Evolutionary conservation across 2,888 invertebrate species (phyloP).

Genomic region (Phortica magna): DNA sequence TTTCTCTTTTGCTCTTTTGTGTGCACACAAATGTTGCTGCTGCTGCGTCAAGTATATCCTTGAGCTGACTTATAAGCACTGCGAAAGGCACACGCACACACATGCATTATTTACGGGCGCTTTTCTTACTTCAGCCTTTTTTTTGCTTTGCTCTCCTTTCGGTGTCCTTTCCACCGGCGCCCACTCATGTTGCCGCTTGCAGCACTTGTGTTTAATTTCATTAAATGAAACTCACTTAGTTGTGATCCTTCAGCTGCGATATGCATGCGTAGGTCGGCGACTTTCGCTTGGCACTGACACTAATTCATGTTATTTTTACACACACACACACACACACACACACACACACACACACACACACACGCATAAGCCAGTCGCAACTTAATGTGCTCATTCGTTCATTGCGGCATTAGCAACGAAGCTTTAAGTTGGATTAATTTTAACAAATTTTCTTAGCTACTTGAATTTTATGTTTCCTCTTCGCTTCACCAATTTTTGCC

Average conservation of each 20-base stretch:
- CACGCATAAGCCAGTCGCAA: background rate
- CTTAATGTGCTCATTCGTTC: background rate
- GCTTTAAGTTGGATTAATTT: conserved; percentile 13
- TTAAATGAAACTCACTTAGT: conserved; percentile 8
- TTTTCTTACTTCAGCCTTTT: background rate
- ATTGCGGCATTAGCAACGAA: background rate
- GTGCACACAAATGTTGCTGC: too few species aligned
- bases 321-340: background rate
- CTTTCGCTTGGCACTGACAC: conserved; percentile 51
- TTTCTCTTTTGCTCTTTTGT: background rate
- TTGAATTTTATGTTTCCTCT: background rate
- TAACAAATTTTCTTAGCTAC: background rate
- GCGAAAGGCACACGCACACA: background rate
- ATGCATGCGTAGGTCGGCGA: conserved; percentile 26
- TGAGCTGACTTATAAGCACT: conserved; percentile 19
- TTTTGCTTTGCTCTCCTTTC: background rate
- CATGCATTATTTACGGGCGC: background rate
- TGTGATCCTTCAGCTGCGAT: background rate
- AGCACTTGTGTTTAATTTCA: conserved; percentile 27
- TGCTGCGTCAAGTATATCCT: conserved; percentile 20
- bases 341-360: background rate
- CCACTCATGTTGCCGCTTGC: background rate
- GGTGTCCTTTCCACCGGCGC: background rate
- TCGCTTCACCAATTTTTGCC: too few species aligned
- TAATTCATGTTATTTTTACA: conserved; percentile 5